Evolutionary conservation across 2,888 invertebrate genomes (phyloP).

Genomic region (Chromoteleia sp.): DNA sequence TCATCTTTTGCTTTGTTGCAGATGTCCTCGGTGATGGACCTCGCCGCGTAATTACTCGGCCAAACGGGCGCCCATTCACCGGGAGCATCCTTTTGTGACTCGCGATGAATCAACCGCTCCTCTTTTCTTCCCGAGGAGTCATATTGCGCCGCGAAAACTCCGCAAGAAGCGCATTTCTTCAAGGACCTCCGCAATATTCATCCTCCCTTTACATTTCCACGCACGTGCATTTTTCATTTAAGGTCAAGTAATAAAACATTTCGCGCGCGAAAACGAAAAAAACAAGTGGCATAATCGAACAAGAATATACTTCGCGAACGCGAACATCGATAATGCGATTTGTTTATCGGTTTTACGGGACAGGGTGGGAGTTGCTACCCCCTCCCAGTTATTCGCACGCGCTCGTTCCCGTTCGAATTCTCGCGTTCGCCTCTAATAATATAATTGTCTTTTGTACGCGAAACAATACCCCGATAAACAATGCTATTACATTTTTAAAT

Average conservation of each 20-base stretch:
- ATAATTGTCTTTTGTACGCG: constrained; percentile 18
- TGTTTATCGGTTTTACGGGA: no score
- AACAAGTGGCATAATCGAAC: no score
- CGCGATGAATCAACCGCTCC: constrained; percentile 44
- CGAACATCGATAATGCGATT: no score
- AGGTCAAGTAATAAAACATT: constrained; percentile 50
- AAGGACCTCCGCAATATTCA: constrained; percentile 42
- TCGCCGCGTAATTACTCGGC: constrained; percentile 32
- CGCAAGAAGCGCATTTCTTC: constrained; percentile 29
- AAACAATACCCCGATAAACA: constrained; percentile 22
- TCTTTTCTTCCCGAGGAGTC: constrained; percentile 18
- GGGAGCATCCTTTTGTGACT: constrained; percentile 36
- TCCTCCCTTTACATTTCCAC: constrained; percentile 36
- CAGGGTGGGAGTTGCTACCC: no score
- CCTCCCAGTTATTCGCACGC: not conserved
- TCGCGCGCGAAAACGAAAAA: no score
- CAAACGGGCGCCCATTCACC: constrained; percentile 32
- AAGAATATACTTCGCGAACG: no score
- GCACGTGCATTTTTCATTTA: constrained; percentile 48
- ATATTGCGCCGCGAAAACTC: constrained; percentile 6
- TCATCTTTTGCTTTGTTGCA: constrained; percentile 41
- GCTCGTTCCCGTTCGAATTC: not conserved
- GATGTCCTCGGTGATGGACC: constrained; percentile 32
- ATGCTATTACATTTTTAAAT: constrained; percentile 18
- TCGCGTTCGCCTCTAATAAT: constrained; percentile 3